Evolutionary conservation across 2,888 invertebrate species (phyloP), one percentile per base, ranked within the genome.

Genomic region (Himalopsyche tibetana): DNA sequence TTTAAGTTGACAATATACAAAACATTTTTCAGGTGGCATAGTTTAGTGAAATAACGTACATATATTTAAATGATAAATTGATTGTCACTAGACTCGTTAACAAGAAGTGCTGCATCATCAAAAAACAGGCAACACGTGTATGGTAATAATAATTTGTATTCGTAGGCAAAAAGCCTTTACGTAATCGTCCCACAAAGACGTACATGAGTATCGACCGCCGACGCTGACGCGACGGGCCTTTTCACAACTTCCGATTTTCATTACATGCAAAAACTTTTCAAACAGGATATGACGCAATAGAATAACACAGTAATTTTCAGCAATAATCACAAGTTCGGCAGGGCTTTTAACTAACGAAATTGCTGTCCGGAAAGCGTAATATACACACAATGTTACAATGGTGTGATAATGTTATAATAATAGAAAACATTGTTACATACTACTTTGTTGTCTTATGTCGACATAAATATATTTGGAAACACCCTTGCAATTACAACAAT

Each of bases 251-350:
- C 51, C 12, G 1, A 63, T 63, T 19, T 28, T 63, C 63, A 63
- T 63, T 63, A 11, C 63, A 19, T 28, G 19, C 28, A 63, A 19
- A 63, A 56, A 63, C 63, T 63, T 63, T 63, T 63, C 63, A 63
- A 63, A 63, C 9, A 11, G 28, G 63, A 63, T 63, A 63, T 63
- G 63, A 63, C 63, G 63, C 11, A 63, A 63, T 19, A 63, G 1
- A 63, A 63, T 63, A 63, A 63, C 28, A 9, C 63, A 1, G 63
- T 63, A 28, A 63, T 63, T 63, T 12, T 12, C 15, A 6, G 51
- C 51, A 51, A 15, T 15, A 51, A 51, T 51, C 4, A 51, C 51
- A 51, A 2, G 3, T 51, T 51, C 3, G 15, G 15, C 51, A 15
- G 15, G 51, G 15, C 51, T 51, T 51, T 51, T 15, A 45, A 8